Evolutionary conservation across 2,888 invertebrate species (phyloP).

Genomic region (Eilema sororculum): DNA sequence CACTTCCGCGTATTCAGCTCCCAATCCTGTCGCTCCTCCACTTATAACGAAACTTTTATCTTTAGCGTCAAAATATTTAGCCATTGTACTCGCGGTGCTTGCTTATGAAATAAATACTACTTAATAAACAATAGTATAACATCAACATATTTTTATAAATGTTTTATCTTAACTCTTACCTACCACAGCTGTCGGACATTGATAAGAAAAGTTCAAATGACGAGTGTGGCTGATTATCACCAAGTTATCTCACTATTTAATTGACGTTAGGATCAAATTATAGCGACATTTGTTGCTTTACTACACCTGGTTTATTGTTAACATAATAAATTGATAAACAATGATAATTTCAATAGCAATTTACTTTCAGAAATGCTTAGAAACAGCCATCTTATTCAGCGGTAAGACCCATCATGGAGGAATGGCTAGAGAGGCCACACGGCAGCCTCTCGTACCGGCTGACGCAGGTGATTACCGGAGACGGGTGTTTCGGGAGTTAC

Average conservation of each 20-base stretch:
- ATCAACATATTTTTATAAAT: constrained; percentile 5
- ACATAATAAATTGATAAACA: not conserved
- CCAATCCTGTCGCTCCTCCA: constrained; percentile 67
- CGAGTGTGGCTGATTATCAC: not conserved
- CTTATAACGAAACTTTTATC: constrained; percentile 64
- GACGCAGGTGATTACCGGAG: no score
- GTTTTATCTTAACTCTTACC: constrained; percentile 1
- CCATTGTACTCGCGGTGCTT: constrained; percentile 32
- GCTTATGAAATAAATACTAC: not conserved
- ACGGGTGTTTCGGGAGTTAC: no score
- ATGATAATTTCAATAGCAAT: not conserved
- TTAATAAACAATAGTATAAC: not conserved
- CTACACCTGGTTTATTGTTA: not conserved
- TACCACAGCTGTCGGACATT: not conserved
- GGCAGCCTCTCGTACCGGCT: no score
- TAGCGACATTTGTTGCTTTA: not conserved
- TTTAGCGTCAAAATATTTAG: constrained; percentile 41
- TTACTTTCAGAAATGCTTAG: no score
- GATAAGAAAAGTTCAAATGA: not conserved
- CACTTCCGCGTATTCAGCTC: constrained; percentile 57
- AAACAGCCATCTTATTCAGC: no score
- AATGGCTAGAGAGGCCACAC: no score
- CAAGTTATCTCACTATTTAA: not conserved
- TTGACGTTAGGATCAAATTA: not conserved
- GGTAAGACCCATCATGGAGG: no score